These are phyloP conservation scores for Chaenocephalus aceratus DNA, from an alignment of 2,113 vertebrate species.

Conservation along the genomic window DNA sequence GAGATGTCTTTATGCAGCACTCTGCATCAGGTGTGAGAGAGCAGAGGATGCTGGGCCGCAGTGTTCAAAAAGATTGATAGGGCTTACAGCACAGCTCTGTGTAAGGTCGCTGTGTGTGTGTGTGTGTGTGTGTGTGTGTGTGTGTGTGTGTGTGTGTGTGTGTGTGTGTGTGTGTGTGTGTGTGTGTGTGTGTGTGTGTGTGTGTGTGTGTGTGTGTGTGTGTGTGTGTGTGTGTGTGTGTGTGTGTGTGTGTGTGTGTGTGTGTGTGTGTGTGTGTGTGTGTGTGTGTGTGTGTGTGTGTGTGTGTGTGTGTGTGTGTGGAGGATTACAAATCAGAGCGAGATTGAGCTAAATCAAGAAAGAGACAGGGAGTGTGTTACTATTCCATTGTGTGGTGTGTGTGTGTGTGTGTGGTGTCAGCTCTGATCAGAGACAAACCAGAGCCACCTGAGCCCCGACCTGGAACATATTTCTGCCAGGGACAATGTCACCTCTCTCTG, in stretches of 20 bases:
- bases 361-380: slow-evolving; percentile 51
- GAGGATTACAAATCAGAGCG: slow-evolving; percentile 40
- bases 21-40: slow-evolving; percentile 54
- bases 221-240: too few species aligned
- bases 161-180: too few species aligned
- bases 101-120: neutral
- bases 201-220: too few species aligned
- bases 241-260: too few species aligned
- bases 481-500: slow-evolving; percentile 51
- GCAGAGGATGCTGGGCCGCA: slow-evolving; percentile 33
- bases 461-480: slow-evolving; percentile 65
- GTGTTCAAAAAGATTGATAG: slow-evolving; percentile 49
- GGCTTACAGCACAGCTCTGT: slow-evolving; percentile 10
- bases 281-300: too few species aligned
- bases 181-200: too few species aligned
- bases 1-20: slow-evolving; percentile 23
- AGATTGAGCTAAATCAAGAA: slow-evolving; percentile 61
- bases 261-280: too few species aligned
- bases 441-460: slow-evolving; percentile 72
- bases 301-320: too few species aligned
- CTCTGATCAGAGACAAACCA: slow-evolving; percentile 65
- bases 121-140: neutral
- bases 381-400: slow-evolving; percentile 18
- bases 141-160: too few species aligned
- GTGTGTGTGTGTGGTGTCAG: slow-evolving; percentile 55